Evolutionary conservation across 2,888 invertebrate genomes (phyloP).

Genomic region (Meiosimyza decipiens): DNA sequence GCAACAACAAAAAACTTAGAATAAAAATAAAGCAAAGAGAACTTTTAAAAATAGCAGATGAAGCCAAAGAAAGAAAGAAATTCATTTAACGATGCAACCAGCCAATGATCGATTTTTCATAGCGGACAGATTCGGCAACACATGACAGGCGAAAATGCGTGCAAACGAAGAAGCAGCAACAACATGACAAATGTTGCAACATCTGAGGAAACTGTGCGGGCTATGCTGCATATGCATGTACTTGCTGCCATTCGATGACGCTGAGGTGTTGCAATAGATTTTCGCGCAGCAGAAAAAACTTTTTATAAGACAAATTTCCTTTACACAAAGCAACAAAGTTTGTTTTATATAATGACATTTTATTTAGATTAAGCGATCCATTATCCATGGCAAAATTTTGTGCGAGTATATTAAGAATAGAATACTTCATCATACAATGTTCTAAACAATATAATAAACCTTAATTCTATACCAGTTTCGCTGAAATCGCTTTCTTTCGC

Average conservation of each 20-base stretch:
- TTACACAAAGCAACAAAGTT: too few species aligned
- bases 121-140: not conserved
- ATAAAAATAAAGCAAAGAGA: not conserved
- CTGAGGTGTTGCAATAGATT: not conserved
- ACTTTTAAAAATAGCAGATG: slow-evolving; percentile 6
- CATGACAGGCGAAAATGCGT: not conserved
- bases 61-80: not conserved
- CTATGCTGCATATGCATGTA: not conserved
- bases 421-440: too few species aligned
- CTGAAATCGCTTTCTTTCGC: too few species aligned
- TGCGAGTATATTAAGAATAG: too few species aligned
- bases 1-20: not conserved
- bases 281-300: not conserved
- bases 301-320: too few species aligned
- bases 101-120: slow-evolving; percentile 26
- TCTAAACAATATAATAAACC: too few species aligned
- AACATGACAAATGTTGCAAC: slow-evolving; percentile 19
- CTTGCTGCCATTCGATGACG: not conserved
- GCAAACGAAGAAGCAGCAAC: not conserved
- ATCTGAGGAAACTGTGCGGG: not conserved
- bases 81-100: not conserved
- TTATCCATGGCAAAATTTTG: too few species aligned
- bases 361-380: too few species aligned
- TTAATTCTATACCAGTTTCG: too few species aligned
- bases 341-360: too few species aligned